Percentiles rank a stretch among this genome's conserved stretches.
Evolutionary conservation across 2,888 invertebrate species (phyloP).

Genomic region (Meandrusa payeni): DNA sequence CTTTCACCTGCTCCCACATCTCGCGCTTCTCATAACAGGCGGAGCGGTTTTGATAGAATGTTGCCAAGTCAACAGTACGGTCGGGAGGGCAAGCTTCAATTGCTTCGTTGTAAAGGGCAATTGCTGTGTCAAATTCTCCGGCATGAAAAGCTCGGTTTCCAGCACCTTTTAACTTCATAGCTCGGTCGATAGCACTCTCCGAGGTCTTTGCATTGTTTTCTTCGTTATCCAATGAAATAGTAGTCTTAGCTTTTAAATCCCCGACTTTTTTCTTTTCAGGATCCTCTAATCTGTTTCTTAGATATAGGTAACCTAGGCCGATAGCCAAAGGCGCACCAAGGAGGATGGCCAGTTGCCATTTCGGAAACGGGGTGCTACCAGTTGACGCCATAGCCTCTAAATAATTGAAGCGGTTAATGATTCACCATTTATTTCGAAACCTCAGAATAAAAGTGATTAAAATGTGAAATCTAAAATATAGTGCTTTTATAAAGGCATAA

Average conservation of each 20-base stretch:
- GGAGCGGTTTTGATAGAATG: constrained; percentile 97
- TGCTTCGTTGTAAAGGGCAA: constrained; percentile 93
- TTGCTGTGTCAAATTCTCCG: constrained; percentile 95
- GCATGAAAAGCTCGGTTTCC: constrained; percentile 93
- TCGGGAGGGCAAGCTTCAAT: constrained; percentile 93
- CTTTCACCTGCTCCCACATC: constrained; percentile 91
- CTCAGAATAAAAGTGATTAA: constrained; percentile 40
- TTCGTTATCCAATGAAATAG: constrained; percentile 82
- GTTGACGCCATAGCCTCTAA: constrained; percentile 61
- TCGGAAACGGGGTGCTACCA: constrained; percentile 83
- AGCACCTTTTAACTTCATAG: constrained; percentile 90
- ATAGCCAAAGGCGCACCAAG: constrained; percentile 91
- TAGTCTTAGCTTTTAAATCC: constrained; percentile 75
- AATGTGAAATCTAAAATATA: constrained; percentile 52
- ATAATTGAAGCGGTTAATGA: constrained; percentile 41
- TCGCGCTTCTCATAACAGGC: constrained; percentile 96
- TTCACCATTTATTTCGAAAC: constrained; percentile 62
- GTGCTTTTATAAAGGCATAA: constrained; percentile 53
- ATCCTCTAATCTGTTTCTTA: constrained; percentile 80
- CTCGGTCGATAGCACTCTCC: constrained; percentile 85
- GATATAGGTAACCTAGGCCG: constrained; percentile 90
- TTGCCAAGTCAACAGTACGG: constrained; percentile 88
- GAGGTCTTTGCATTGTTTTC: constrained; percentile 65
- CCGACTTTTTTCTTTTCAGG: constrained; percentile 77
- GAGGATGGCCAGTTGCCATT: constrained; percentile 93